Evolutionary conservation across 2,113 vertebrate species (phyloP), one percentile per base, ranked within the genome.

Genomic region (Cathartes aura): DNA sequence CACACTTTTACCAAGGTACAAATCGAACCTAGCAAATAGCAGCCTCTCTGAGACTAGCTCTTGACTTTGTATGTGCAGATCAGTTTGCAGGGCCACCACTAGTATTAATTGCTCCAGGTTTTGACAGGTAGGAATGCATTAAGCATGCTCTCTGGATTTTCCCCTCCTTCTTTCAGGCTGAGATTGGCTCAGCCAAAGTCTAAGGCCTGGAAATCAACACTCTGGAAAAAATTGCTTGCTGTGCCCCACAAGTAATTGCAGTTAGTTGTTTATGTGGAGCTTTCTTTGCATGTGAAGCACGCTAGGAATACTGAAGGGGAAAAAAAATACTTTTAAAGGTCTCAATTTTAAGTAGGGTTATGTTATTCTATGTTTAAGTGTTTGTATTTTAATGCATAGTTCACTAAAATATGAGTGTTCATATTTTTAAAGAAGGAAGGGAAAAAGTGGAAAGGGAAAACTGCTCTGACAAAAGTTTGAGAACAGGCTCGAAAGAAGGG

Each of bases 81-180:
- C 67, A 24, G 40, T 50, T 95, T 87, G 40, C 60, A 81, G 52
- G 80, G 75, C 73, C 82, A 71, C 88, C 20, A 9, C 67, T 72
- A 47, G 58, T 80, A 93, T 89, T 86, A 80, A 76, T 83, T 86
- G 67, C 68, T 82, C 43, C 81, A 95, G 91, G 93, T 89, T 95
- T 40, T 95, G 93, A 93, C 73, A 91, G 89, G 81, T 89, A 95
- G 94, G 87, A 96, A 95, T 87, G 52, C 48, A 26, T 34, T 34
- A 78, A 78, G 60, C 73, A 3, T 79, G 60, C 60, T 60, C 34
- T 87, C 66, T 71, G 84, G 64, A 82, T 87, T 93, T 84, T 89
- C 52, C 12, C 36, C 26, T 79, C 23, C 14, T 88, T 50, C 59
- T 78, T 79, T 87, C 64, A 80, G 32, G 47, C 66, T 72, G 68